Conservation (phyloP, 2,888 invertebrate genomes). For the Idaea biselata region DNA sequence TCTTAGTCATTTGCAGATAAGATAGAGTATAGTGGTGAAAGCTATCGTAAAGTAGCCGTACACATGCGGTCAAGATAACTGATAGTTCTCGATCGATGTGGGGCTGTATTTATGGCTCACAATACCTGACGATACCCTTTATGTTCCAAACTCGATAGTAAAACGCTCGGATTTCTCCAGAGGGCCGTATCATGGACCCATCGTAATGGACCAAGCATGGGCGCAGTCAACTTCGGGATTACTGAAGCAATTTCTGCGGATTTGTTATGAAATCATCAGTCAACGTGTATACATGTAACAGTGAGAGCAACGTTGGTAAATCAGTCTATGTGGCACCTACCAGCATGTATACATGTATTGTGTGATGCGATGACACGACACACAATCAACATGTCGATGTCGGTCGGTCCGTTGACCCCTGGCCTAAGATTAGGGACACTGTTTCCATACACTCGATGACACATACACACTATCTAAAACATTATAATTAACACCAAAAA, state of each 20-base stretch:
- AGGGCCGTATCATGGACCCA: too few relatives aligned
- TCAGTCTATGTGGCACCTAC: too few relatives aligned
- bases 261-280: too few relatives aligned
- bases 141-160: too few relatives aligned
- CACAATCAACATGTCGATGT: slow-evolving; percentile 9
- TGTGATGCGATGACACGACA: neutral
- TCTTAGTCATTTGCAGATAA: neutral
- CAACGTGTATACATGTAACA: too few relatives aligned
- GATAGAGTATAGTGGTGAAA: neutral
- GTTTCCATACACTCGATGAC: slow-evolving; percentile 2
- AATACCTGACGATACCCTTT: too few relatives aligned
- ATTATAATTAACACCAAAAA: neutral
- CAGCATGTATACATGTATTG: neutral
- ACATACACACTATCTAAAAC: neutral
- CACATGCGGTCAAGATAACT: neutral
- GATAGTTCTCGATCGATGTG: neutral
- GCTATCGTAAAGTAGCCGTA: neutral
- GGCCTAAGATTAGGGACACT: slow-evolving; percentile 24
- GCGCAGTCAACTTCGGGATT: too few relatives aligned
- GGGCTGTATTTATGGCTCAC: too few relatives aligned
- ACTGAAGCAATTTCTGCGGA: too few relatives aligned
- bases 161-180: too few relatives aligned
- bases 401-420: slow-evolving; percentile 27
- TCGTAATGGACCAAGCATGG: too few relatives aligned
- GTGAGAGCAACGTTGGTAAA: too few relatives aligned